Percentiles rank a stretch among this genome's conserved stretches.
phyloP scores from a whole-genome alignment of 2,797 vertebrate species.

The Hybognathus amarus region DNA sequence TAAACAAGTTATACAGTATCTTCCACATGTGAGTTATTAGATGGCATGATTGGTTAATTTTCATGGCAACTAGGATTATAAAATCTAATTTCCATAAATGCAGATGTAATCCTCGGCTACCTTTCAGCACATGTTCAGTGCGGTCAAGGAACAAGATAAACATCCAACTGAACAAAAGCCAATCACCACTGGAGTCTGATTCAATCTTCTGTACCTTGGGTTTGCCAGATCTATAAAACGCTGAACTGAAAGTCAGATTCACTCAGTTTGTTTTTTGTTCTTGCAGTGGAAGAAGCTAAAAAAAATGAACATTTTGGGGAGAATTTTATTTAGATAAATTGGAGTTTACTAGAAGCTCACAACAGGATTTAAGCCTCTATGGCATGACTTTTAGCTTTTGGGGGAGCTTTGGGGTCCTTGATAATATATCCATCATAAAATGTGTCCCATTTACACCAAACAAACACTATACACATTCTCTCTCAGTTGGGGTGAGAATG shows the following conservation, averaged over 20 bases:
- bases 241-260: constrained; percentile 19
- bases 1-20: not conserved
- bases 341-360: not conserved
- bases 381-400: no score
- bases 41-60: constrained; percentile 3
- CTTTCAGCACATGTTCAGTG: constrained; percentile 34
- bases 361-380: not conserved
- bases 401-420: no score
- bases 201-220: not conserved
- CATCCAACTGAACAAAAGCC: constrained; percentile 19
- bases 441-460: no score
- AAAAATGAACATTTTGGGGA: not conserved
- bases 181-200: constrained; percentile 33
- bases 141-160: constrained; percentile 22
- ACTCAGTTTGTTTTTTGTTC: constrained; percentile 26
- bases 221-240: constrained; percentile 41
- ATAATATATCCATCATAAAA: no score
- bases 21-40: not conserved
- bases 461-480: no score
- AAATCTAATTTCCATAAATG: constrained; percentile 24
- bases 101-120: constrained; percentile 6
- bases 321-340: not conserved
- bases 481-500: no score
- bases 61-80: constrained; percentile 9
- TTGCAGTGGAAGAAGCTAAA: not conserved